Percentiles rank a stretch among this genome's conserved stretches.
phyloP scores from a whole-genome alignment of 1,140 invertebrate species.

The Drosophila navojoa region DNA sequence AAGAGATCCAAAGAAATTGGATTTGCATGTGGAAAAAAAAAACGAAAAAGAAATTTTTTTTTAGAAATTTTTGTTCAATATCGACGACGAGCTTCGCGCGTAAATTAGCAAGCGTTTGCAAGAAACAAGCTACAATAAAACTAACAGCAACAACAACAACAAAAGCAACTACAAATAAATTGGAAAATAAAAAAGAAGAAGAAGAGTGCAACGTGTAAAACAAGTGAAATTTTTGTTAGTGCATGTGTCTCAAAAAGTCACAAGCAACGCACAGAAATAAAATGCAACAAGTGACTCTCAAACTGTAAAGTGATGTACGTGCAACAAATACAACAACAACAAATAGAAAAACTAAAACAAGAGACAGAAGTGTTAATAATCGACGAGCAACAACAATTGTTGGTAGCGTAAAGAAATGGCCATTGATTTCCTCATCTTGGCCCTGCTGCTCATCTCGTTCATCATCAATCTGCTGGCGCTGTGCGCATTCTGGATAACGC shows the following conservation, averaged over 20 bases:
- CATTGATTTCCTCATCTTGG: conserved; percentile 83
- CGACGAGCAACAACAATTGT: conserved; percentile 34
- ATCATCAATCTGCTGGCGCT: conserved; percentile 81
- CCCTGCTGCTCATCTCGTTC: conserved; percentile 81
- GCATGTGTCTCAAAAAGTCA: conserved; percentile 16
- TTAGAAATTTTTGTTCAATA: conserved; percentile 53
- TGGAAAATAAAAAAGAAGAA: conserved; percentile 46
- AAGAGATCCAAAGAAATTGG: conserved; percentile 27
- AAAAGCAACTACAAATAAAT: too few species aligned
- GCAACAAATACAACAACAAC: conserved; percentile 37
- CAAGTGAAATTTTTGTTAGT: conserved; percentile 68
- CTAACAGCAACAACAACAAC: conserved; percentile 4
- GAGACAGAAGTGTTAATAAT: conserved; percentile 16
- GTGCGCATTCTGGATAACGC: conserved; percentile 83
- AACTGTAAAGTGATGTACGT: conserved; percentile 77
- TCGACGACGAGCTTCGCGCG: conserved; percentile 65
- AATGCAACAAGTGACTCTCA: conserved; percentile 58
- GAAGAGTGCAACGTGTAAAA: conserved; percentile 49
- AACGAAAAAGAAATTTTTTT: conserved; percentile 64
- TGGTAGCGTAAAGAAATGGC: conserved; percentile 68
- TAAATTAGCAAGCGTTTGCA: conserved; percentile 80
- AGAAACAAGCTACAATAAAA: conserved; percentile 64
- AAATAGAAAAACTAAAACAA: conserved; percentile 11
- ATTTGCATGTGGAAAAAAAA: conserved; percentile 33
- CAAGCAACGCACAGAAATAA: conserved; percentile 18